phyloP scores from a whole-genome alignment of 2,113 vertebrate species.

The Pristiophorus japonicus region DNA sequence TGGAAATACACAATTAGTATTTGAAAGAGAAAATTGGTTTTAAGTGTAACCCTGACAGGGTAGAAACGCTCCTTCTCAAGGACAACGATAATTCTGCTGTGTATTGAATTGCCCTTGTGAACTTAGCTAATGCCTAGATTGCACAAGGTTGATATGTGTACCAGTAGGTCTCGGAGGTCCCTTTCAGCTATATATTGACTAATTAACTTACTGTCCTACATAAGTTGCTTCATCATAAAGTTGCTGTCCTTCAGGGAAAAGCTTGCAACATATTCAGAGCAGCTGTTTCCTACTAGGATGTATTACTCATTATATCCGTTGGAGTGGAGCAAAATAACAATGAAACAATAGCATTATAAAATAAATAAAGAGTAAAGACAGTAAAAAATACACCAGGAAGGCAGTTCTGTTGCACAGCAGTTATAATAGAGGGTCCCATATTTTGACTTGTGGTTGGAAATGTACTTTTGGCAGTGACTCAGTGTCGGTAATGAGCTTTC shows the following conservation, averaged over 20 bases:
- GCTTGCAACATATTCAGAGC: background rate
- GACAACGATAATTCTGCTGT: background rate
- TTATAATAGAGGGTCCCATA: background rate
- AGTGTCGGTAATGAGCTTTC: background rate
- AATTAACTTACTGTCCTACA: background rate
- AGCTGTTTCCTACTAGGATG: background rate
- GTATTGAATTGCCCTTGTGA: background rate
- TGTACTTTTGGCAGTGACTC: background rate
- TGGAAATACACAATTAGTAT: background rate
- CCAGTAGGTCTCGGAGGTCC: background rate
- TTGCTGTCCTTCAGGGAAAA: too few species aligned
- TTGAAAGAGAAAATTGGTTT: background rate
- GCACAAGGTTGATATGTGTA: background rate
- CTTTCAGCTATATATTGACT: background rate
- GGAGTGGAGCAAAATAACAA: background rate
- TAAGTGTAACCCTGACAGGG: background rate
- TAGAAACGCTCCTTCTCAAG: background rate
- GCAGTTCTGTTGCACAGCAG: background rate
- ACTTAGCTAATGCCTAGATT: background rate
- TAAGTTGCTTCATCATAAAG: background rate
- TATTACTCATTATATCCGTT: background rate
- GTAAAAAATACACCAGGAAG: background rate
- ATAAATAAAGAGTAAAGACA: background rate
- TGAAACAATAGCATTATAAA: background rate
- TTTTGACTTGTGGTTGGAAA: background rate